Conservation (phyloP, 2,113 vertebrate genomes). For the Oncorhynchus gorbuscha region DNA sequence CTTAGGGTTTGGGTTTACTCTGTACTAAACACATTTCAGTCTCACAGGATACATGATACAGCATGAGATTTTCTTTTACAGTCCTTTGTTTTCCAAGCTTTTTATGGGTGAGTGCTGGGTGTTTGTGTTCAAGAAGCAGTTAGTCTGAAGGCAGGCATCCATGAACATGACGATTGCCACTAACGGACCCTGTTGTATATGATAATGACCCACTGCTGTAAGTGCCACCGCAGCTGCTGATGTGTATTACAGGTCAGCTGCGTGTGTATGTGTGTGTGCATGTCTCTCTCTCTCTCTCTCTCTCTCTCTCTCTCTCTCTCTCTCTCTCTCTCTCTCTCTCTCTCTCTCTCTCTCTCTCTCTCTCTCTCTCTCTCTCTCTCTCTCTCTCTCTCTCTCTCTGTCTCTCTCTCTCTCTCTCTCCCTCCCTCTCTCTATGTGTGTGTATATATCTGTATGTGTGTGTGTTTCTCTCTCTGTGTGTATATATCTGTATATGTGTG, state of each 20-base stretch:
- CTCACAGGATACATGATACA: conserved; percentile 17
- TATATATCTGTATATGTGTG: no score
- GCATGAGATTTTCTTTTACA: conserved; percentile 16
- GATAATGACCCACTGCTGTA: neutral
- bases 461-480: no score
- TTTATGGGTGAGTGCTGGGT: neutral
- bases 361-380: no score
- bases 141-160: no score
- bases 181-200: neutral
- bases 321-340: no score
- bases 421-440: neutral
- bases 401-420: conserved; percentile 4
- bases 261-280: neutral
- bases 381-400: no score
- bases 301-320: no score
- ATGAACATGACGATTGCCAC: no score
- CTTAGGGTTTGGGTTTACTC: conserved; percentile 35
- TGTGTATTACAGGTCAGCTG: neutral
- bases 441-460: no score
- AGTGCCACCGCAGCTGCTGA: neutral
- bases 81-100: neutral
- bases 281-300: no score
- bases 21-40: conserved; percentile 36
- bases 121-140: neutral
- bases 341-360: no score